phyloP scores from a whole-genome alignment of 2,888 invertebrate genomes.

The Pseudoips prasinana region DNA sequence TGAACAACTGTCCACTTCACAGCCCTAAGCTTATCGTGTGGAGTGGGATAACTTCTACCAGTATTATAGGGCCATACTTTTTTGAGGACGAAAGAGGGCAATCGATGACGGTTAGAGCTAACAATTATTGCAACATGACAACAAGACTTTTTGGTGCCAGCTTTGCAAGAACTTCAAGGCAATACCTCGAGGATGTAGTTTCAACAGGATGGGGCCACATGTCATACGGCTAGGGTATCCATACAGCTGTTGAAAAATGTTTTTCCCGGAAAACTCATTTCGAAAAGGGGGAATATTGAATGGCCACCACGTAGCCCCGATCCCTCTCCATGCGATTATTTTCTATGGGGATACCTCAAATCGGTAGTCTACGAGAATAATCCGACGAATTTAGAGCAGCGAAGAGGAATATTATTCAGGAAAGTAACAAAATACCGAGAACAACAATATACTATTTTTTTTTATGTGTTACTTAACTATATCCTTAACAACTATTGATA shows the following conservation, averaged over 20 bases:
- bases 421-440: slow-evolving; percentile 22
- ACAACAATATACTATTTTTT: too few relatives aligned
- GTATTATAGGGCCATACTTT: slow-evolving; percentile 15
- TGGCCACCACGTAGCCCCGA: slow-evolving; percentile 10
- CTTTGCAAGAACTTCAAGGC: slow-evolving; percentile 12
- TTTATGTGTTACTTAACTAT: too few relatives aligned
- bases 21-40: slow-evolving; percentile 16
- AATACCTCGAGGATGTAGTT: slow-evolving; percentile 10
- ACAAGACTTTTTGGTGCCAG: slow-evolving; percentile 11
- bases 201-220: slow-evolving; percentile 11
- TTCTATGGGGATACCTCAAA: slow-evolving; percentile 24
- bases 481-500: too few relatives aligned
- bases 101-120: slow-evolving; percentile 18
- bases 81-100: slow-evolving; percentile 14
- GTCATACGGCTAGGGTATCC: slow-evolving; percentile 9
- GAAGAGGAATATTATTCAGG: slow-evolving; percentile 13
- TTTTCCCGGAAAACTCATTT: slow-evolving; percentile 8
- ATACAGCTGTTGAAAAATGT: slow-evolving; percentile 7
- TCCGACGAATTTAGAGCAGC: slow-evolving; percentile 19
- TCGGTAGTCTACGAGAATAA: slow-evolving; percentile 21
- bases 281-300: slow-evolving; percentile 7
- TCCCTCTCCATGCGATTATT: slow-evolving; percentile 14
- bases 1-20: slow-evolving; percentile 16
- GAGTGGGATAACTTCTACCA: slow-evolving; percentile 13
- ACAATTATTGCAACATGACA: slow-evolving; percentile 15